Evolutionary conservation across 2,113 vertebrate genomes (phyloP).

Genomic region (Mellivora capensis): DNA sequence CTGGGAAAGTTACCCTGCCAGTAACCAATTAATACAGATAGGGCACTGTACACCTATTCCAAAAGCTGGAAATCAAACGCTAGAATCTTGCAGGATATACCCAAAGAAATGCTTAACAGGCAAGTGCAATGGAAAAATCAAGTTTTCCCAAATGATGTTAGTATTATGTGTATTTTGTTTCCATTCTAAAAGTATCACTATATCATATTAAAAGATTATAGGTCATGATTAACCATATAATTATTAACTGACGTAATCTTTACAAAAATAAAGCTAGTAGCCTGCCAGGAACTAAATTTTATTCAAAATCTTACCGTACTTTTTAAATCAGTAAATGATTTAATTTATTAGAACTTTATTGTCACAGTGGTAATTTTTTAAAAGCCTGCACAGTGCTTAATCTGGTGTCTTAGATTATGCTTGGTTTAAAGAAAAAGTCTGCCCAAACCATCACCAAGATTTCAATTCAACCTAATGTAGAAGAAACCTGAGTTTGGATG

Average conservation of each 20-base stretch:
- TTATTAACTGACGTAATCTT: constrained; percentile 31
- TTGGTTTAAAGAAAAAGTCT: constrained; percentile 47
- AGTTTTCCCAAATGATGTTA: constrained; percentile 15
- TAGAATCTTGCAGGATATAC: constrained; percentile 18
- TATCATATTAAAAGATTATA: constrained; percentile 36
- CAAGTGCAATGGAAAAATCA: constrained; percentile 40
- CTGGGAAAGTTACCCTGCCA: not conserved
- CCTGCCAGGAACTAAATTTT: constrained; percentile 42
- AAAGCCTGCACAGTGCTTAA: constrained; percentile 77
- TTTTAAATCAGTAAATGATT: constrained; percentile 46
- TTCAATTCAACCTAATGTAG: constrained; percentile 47
- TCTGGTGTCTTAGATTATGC: constrained; percentile 41
- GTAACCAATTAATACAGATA: not conserved
- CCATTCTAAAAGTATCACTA: constrained; percentile 35
- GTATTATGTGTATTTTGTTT: not conserved
- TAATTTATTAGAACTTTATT: constrained; percentile 58
- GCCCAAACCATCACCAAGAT: constrained; percentile 29
- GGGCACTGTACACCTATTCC: not conserved
- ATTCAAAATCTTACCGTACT: constrained; percentile 41
- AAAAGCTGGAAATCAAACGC: not conserved
- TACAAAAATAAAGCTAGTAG: constrained; percentile 69
- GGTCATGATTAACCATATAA: constrained; percentile 10
- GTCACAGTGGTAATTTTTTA: constrained; percentile 81
- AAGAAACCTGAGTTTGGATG: constrained; percentile 73
- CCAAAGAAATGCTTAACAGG: constrained; percentile 35